A percentile compares a stretch with the other conserved stretches of the same genome.
phyloP scores from a whole-genome alignment of 2,888 invertebrate species.

The Trissonchulus sp. region DNA sequence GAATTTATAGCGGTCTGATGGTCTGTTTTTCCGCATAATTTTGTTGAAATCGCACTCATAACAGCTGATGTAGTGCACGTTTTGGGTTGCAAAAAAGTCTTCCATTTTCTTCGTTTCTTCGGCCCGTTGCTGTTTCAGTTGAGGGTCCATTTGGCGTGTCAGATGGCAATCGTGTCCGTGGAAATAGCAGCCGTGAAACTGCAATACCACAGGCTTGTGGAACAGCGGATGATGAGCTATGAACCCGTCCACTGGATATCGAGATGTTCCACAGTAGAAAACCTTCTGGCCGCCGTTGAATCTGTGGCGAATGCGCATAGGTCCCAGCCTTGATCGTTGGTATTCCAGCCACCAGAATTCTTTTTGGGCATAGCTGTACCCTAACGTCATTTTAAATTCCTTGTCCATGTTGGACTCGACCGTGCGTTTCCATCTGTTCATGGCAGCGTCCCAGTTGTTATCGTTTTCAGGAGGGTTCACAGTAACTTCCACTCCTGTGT shows the following conservation, averaged over 20 bases:
- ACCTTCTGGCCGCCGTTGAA: background rate
- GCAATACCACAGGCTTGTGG: background rate
- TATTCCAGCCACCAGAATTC: too few species aligned
- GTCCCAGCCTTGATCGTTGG: too few species aligned
- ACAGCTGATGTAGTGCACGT: background rate
- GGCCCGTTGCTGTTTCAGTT: background rate
- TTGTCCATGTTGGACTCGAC: too few species aligned
- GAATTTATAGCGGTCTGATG: too few species aligned
- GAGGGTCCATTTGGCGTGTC: background rate
- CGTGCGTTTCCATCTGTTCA: too few species aligned
- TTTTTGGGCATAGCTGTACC: too few species aligned
- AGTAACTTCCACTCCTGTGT: background rate
- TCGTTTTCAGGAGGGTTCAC: too few species aligned
- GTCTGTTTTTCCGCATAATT: too few species aligned
- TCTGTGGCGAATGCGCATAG: background rate
- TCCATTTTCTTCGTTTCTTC: background rate
- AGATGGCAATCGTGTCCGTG: background rate
- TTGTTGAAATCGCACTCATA: slow-evolving; percentile 8
- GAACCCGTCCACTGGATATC: background rate
- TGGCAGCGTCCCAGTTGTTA: too few species aligned
- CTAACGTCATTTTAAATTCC: too few species aligned
- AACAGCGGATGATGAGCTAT: background rate
- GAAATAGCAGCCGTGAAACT: background rate
- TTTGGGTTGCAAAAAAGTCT: background rate
- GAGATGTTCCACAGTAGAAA: background rate